Evolutionary conservation across 2,113 vertebrate genomes (phyloP), one percentile per base, ranked within the genome.

Genomic region (Ictalurus furcatus): DNA sequence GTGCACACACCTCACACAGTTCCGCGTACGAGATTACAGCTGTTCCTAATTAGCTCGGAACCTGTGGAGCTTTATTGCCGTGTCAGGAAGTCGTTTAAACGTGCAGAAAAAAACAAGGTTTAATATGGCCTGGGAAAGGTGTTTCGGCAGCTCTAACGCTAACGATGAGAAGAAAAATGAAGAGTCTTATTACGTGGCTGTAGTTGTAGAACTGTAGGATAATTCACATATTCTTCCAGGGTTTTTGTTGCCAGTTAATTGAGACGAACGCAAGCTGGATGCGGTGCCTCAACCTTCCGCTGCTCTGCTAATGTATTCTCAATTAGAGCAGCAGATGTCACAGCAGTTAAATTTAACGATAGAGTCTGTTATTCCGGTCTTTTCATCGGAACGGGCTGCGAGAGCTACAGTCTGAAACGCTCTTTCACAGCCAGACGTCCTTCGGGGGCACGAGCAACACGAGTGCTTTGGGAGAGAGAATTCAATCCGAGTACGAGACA

Each of bases 261-360:
- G 69, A 37, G 73, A 25, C 21, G 52, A 76, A 30, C 61, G 54
- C 59, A 14, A 71, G 67, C 23, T 83, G 84, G 59, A 90, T 30
- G 87, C 34, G 74, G 54, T 21, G 78, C 65, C 30, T 89, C 59
- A 88, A 69, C 25, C 69, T 12, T 69, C n/a, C 54, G 30, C 63
- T 63, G 80, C 73, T 87, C 83, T 19, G 52, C 11, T 84, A 34
- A 85, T 61, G 17, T 81, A 63, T 86, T 59, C 76, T 85, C 48
- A 59, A 83, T 28, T 21, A 23, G 63, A 71, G 89, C 40, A 86
- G 8, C 87, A 84, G 88, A 88, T 84, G 9, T 88, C 76, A 25
- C 23, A 90, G 58, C 19, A 82, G 44, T 76, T 84, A n/a, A n/a
- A 30, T 59, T 58, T 65, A 81, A 79, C 82, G 63, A 89, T 25